phyloP scores from a whole-genome alignment of 2,113 vertebrate genomes.

The Phalacrocorax aristotelis region DNA sequence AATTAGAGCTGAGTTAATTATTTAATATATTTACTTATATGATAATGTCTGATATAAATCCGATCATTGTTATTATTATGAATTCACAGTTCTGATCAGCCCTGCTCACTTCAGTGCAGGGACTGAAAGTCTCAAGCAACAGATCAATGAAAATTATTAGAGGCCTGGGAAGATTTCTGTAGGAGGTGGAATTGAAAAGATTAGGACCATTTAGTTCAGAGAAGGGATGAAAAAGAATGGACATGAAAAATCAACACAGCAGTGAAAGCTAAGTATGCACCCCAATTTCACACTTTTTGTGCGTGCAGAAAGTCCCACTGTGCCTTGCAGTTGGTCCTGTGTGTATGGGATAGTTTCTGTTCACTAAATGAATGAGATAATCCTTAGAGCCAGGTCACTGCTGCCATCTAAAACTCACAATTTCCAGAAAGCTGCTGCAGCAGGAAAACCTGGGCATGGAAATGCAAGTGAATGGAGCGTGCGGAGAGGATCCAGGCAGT shows the following conservation, averaged over 20 bases:
- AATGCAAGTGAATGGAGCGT: not conserved
- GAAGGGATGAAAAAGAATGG: conserved; percentile 29
- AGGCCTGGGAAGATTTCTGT: conserved; percentile 58
- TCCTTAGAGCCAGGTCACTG: not conserved
- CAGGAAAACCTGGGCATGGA: not conserved
- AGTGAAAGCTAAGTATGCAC: not conserved
- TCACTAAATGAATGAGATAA: not conserved
- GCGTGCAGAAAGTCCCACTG: not conserved
- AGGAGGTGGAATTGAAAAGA: conserved; percentile 57
- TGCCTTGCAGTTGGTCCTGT: not conserved
- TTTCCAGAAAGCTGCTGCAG: not conserved
- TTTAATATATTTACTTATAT: conserved; percentile 1
- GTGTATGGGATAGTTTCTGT: conserved; percentile 10
- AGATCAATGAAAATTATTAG: conserved; percentile 62
- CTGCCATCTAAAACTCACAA: not conserved
- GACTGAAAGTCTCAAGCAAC: conserved; percentile 22
- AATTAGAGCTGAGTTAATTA: conserved; percentile 12
- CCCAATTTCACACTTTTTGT: not conserved
- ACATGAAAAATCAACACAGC: not conserved
- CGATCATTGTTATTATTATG: not conserved
- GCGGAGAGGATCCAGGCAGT: not conserved
- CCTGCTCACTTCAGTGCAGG: not conserved
- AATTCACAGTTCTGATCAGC: conserved; percentile 3
- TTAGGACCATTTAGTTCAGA: conserved; percentile 30
- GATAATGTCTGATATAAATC: not conserved